phyloP scores from a whole-genome alignment of 2,113 vertebrate species.

The Glaucomys volans region DNA sequence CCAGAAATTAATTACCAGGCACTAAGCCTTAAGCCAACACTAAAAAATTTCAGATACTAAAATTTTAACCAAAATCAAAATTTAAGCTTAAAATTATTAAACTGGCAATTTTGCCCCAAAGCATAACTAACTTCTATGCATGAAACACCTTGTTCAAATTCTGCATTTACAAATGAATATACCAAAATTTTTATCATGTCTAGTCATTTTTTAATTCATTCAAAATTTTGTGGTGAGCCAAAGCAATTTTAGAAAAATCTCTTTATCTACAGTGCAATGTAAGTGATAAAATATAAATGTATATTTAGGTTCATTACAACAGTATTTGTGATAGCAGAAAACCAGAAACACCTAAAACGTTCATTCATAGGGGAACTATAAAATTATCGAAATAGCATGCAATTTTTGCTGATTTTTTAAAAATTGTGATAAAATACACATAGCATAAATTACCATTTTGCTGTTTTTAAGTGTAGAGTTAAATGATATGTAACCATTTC shows the following conservation, averaged over 20 bases:
- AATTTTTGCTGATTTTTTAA: not conserved
- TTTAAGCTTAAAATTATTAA: conserved; percentile 15
- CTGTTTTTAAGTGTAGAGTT: not conserved
- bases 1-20: not conserved
- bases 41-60: not conserved
- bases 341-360: not conserved
- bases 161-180: not conserved
- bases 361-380: not conserved
- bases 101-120: not conserved
- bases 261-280: not conserved
- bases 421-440: not conserved
- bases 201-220: conserved; percentile 1
- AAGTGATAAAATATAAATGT: not conserved
- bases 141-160: conserved; percentile 28
- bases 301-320: not conserved
- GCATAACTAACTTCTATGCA: not conserved
- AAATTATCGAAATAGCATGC: not conserved
- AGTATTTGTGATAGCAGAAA: not conserved
- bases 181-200: not conserved
- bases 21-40: not conserved
- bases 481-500: not conserved
- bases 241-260: conserved; percentile 12
- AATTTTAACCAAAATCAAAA: conserved; percentile 52
- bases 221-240: not conserved
- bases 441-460: not conserved